Base-by-base conservation (phyloP, 2,888 invertebrate genomes). In the Odontocerum albicorne region DNA sequence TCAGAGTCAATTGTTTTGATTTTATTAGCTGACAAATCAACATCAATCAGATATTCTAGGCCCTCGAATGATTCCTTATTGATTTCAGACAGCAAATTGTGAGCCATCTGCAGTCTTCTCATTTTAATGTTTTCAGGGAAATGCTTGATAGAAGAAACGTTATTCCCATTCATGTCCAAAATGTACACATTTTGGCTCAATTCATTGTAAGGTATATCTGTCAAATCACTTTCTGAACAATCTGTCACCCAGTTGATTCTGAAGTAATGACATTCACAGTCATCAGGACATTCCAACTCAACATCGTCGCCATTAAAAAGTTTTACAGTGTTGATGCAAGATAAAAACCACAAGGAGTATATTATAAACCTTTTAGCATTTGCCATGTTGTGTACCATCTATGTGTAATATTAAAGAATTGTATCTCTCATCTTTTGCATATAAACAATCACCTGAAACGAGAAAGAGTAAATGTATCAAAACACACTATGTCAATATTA, bases 181-280 rank as follows among this genome's bases (percentile, higher is more conserved):
- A 87, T 76, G 70, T 88, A 87, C 40, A 87, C 86, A 66, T 86
- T 85, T 32, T 77, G 74, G 65, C 86, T 86, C 53, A 87, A 78
- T 64, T 86, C 86, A 49, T 83, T 81, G 65, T 84, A 83, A 0
- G 86, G 87, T 20, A 87, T 81, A 57, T 79, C 77, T 1, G 87
- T 87, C 52, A 87, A 76, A 70, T 87, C 86, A 71, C 85, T 86
- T 65, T 86, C 86, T 0, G 87, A 87, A 65, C 87, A 87, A 66
- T 87, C 87, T 1, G 87, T 87, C 64, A 87, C 87, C 87, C 86
- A 87, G 72, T 87, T 87, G 65, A 87, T 82, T 57, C 87, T 79
- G 71, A 85, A 87, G 71, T 86, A 87, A 73, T 87, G 85, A 65
- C 87, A 87, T 66, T 87, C 86, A 66, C 88, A 88, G 63, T 87